Conservation (phyloP, 2,888 invertebrate species). For the Hesperia comma region DNA sequence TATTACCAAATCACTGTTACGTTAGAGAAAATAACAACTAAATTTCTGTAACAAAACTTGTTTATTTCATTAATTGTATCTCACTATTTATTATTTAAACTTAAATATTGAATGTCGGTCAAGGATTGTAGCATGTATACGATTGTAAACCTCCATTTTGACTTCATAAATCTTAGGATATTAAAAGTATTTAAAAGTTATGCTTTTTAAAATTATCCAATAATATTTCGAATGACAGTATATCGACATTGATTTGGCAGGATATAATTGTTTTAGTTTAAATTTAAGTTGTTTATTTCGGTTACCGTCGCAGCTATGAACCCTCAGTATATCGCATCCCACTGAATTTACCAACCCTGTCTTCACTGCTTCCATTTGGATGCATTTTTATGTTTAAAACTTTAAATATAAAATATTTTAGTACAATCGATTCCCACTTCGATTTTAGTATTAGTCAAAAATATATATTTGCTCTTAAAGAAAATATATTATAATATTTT, state of each 20-base stretch:
- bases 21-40: too few species aligned
- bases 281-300: slow-evolving; percentile 46
- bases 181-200: too few species aligned
- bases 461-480: slow-evolving; percentile 52
- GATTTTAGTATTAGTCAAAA: slow-evolving; percentile 55
- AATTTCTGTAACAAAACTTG: too few species aligned
- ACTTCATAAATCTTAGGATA: too few species aligned
- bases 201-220: slow-evolving; percentile 28
- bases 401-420: slow-evolving; percentile 54
- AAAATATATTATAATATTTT: slow-evolving; percentile 47
- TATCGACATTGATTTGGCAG: too few species aligned
- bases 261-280: slow-evolving; percentile 4
- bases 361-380: slow-evolving; percentile 58
- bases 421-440: slow-evolving; percentile 72
- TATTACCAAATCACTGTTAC: too few species aligned
- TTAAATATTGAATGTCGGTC: too few species aligned
- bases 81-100: too few species aligned
- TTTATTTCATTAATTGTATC: too few species aligned
- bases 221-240: neutral
- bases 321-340: slow-evolving; percentile 36
- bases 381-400: slow-evolving; percentile 47
- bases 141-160: too few species aligned
- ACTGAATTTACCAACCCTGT: slow-evolving; percentile 56
- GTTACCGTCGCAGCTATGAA: slow-evolving; percentile 23
- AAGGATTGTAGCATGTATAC: too few species aligned